Conservation (phyloP, 2,888 invertebrate species). For the Amitus sp. region DNA sequence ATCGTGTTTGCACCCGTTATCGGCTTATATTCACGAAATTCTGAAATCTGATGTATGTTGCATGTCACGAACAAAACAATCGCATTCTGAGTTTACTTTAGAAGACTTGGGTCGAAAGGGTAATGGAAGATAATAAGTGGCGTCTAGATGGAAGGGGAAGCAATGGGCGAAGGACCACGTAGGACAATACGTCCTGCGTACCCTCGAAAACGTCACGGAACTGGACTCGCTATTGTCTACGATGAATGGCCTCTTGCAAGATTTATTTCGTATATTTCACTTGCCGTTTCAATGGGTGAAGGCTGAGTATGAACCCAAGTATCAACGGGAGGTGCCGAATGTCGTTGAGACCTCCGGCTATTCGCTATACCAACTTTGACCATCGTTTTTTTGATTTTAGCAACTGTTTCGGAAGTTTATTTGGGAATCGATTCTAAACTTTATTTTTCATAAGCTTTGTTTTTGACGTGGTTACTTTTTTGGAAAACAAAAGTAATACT, state of each 20-base stretch:
- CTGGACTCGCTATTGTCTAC: slow-evolving; percentile 62
- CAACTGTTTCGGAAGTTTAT: too few relatives aligned
- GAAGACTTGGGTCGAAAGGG: slow-evolving; percentile 25
- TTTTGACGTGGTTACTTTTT: too few relatives aligned
- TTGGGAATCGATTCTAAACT: too few relatives aligned
- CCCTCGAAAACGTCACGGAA: slow-evolving; percentile 48
- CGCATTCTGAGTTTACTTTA: neutral
- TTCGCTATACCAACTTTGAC: slow-evolving; percentile 41
- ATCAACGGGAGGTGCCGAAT: slow-evolving; percentile 45
- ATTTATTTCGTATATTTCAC: slow-evolving; percentile 67
- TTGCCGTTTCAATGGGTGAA: slow-evolving; percentile 65
- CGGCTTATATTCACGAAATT: too few relatives aligned
- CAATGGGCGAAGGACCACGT: slow-evolving; percentile 47
- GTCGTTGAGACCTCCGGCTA: slow-evolving; percentile 45
- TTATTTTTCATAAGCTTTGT: too few relatives aligned
- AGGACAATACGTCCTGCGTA: slow-evolving; percentile 51
- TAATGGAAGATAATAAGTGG: slow-evolving; percentile 36
- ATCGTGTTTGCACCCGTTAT: too few relatives aligned
- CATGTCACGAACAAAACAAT: neutral
- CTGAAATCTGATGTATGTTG: too few relatives aligned
- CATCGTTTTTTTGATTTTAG: slow-evolving; percentile 1
- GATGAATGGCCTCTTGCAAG: slow-evolving; percentile 65
- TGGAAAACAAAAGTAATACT: too few relatives aligned
- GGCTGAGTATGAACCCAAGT: slow-evolving; percentile 55
- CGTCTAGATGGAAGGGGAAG: slow-evolving; percentile 43